Evolutionary conservation across 2,888 invertebrate genomes (phyloP), one percentile per base, ranked within the genome.

Genomic region (Dryococelus australis): DNA sequence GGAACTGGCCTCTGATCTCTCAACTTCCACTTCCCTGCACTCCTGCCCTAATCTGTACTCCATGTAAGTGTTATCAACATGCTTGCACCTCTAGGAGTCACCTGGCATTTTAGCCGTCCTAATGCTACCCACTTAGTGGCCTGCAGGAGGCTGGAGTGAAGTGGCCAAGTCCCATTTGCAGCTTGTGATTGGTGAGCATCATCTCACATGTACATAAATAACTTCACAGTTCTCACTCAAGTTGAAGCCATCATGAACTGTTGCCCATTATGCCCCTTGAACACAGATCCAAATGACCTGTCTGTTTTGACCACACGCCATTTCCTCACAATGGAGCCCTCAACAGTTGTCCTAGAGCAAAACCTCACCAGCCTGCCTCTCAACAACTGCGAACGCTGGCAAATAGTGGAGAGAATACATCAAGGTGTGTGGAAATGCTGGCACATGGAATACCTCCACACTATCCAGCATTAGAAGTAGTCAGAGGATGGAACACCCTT

Each of bases 121-220:
- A 35, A 10, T 24, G 47, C 43, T 35, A 6, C 28, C 2, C 65
- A 92, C 86, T 91, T 91, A 91, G 92, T 4, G 91, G 91, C 2
- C 86, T 91, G 6, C 92, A 91, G 91, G 91, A 92, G 87, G 90
- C 91, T 1, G 90, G 90, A 3, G 91, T 92, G 0, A 91, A 91
- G 85, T 90, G 0, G 88, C 90, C 0, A 92, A 92, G 88, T 89
- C 88, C 87, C 91, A 91, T 88, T 84, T 92, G 0, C 89, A 89
- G 27, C 87, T 91, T 27, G 88, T 91, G 0, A 84, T 91, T 9
- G 90, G 90, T 0, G 88, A 90, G 4, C 43, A 89, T 10, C 88
- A 84, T 6, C 78, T 90, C 0, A 91, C 90, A 0, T 92, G 86
- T n/a, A n/a, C n/a, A n/a, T 91, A 92, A 85, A 87, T 91, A 20